Percentiles rank a stretch among this genome's conserved stretches.
These are phyloP conservation scores for Stegastes partitus DNA, from an alignment of 2,113 vertebrate genomes.

Conservation along the genomic window DNA sequence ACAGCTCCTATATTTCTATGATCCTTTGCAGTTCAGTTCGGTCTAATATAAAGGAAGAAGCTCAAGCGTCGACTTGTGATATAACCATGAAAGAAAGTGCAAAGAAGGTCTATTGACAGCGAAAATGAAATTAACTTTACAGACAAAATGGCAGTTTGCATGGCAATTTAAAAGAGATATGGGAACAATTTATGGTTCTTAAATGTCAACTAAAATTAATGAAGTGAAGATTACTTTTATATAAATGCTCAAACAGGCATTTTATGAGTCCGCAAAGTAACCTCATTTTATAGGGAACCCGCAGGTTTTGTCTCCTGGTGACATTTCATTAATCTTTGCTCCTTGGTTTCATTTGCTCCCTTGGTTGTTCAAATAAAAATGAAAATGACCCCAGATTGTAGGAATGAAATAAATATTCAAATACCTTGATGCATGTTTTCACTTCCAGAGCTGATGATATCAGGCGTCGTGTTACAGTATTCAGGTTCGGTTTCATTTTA, in stretches of 20 bases:
- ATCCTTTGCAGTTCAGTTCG: background rate
- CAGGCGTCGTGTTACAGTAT: no score
- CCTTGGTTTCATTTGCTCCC: slow-evolving; percentile 5
- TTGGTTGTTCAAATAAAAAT: background rate
- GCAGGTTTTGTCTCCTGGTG: background rate
- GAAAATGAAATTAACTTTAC: slow-evolving; percentile 2
- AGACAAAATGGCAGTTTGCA: slow-evolving; percentile 12
- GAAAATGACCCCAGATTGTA: background rate
- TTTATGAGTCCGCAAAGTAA: slow-evolving; percentile 13
- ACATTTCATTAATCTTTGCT: slow-evolving; percentile 31
- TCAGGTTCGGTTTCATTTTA: no score
- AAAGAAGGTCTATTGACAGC: background rate
- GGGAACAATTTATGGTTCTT: slow-evolving; percentile 17
- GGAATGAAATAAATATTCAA: background rate
- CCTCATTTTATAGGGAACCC: background rate
- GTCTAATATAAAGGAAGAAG: background rate
- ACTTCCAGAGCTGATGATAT: no score
- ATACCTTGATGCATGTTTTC: no score
- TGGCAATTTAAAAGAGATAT: slow-evolving; percentile 12
- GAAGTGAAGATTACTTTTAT: slow-evolving; percentile 14
- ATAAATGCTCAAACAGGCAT: slow-evolving; percentile 1
- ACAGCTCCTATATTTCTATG: background rate
- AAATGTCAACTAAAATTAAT: slow-evolving; percentile 37
- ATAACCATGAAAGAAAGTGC: slow-evolving; percentile 3
- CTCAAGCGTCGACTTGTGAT: background rate